Percentiles rank a stretch among this genome's conserved stretches.
Conservation (phyloP, 2,888 invertebrate species). For the Anticlea derivata region DNA sequence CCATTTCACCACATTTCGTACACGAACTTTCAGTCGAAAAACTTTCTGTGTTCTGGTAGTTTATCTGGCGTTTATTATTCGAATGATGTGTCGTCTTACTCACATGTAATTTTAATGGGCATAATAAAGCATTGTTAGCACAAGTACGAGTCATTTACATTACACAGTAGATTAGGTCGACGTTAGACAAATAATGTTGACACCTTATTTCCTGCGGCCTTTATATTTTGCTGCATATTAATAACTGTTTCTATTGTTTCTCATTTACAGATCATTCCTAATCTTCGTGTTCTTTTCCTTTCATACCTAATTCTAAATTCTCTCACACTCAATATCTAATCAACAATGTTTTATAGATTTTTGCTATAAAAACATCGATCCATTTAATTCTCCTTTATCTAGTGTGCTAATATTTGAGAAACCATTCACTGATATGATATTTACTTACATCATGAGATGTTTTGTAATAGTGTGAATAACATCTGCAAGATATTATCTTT, state of each 20-base stretch:
- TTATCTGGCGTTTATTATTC: conserved; percentile 59
- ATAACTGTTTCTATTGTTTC: not conserved
- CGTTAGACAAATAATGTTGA: conserved; percentile 70
- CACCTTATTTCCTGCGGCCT: conserved; percentile 69
- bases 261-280: not conserved
- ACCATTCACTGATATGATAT: conserved; percentile 18
- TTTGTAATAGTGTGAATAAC: conserved; percentile 16
- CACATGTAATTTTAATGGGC: conserved; percentile 59
- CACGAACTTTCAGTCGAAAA: conserved; percentile 49
- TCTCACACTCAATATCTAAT: not conserved
- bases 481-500: conserved; percentile 6
- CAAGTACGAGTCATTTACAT: conserved; percentile 61
- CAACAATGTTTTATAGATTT: not conserved
- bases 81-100: conserved; percentile 52
- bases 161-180: conserved; percentile 67
- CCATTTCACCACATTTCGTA: conserved; percentile 58
- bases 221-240: conserved; percentile 19
- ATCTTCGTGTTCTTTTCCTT: not conserved
- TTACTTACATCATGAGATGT: conserved; percentile 15
- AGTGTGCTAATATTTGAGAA: conserved; percentile 13
- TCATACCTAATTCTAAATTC: not conserved
- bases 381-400: conserved; percentile 11
- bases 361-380: conserved; percentile 7
- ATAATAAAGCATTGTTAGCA: conserved; percentile 60
- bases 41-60: conserved; percentile 53